Percentiles rank a stretch among this genome's conserved stretches.
These are phyloP conservation scores for Ceyx margarethae DNA, from an alignment of 2,113 vertebrate genomes.

Conservation along the genomic window DNA sequence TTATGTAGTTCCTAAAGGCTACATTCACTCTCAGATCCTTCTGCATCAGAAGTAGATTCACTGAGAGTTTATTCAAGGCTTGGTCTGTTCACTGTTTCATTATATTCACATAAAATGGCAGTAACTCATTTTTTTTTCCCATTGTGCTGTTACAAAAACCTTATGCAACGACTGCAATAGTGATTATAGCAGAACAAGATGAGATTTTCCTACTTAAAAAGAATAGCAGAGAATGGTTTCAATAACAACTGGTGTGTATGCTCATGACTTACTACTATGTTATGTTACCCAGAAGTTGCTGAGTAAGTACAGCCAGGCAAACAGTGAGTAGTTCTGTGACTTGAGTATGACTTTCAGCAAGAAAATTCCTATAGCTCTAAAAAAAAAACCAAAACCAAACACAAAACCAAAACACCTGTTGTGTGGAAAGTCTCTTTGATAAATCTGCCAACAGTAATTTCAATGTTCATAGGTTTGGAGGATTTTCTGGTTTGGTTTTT, in stretches of 20 bases:
- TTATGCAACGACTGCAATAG: neutral
- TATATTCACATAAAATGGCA: neutral
- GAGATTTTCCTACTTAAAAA: neutral
- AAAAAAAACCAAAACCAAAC: no score
- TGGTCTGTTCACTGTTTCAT: neutral
- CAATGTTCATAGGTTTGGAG: neutral
- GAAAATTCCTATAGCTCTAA: neutral
- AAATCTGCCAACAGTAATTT: neutral
- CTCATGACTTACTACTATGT: neutral
- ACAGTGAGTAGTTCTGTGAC: neutral
- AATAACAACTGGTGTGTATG: neutral
- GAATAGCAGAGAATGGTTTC: neutral
- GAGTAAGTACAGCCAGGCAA: neutral
- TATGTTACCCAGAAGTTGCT: neutral
- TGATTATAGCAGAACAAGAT: neutral
- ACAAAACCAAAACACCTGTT: neutral
- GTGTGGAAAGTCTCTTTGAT: neutral
- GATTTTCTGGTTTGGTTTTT: no score
- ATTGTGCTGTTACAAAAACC: neutral
- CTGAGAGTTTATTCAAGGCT: neutral
- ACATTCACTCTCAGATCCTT: constrained; percentile 33
- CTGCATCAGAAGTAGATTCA: constrained; percentile 18
- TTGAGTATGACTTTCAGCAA: neutral
- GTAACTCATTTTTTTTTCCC: neutral
- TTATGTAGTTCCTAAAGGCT: constrained; percentile 57